Evolutionary conservation across 2,888 invertebrate genomes (phyloP).

Genomic region (Copidosoma aretas): DNA sequence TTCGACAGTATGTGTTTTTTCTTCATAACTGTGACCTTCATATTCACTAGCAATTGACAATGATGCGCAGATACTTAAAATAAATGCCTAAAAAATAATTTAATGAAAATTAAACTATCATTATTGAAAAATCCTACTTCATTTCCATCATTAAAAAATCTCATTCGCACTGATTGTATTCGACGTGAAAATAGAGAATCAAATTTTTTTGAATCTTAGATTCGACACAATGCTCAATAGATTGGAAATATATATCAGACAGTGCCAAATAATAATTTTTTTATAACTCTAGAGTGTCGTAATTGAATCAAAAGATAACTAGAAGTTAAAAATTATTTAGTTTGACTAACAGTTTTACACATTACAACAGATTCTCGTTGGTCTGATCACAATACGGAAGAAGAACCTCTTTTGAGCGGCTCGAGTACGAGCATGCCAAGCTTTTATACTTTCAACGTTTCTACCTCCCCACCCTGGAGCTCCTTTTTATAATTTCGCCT

Average conservation of each 20-base stretch:
- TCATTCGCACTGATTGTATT: no score
- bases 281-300: no score
- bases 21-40: slow-evolving; percentile 55
- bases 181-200: no score
- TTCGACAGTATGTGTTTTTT: slow-evolving; percentile 54
- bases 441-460: slow-evolving; percentile 59
- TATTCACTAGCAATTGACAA: slow-evolving; percentile 48
- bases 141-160: no score
- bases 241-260: no score
- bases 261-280: no score
- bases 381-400: slow-evolving; percentile 24
- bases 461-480: slow-evolving; percentile 57
- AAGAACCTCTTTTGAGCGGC: slow-evolving; percentile 21
- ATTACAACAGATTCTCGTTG: slow-evolving; percentile 42
- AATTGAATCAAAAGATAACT: no score
- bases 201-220: no score
- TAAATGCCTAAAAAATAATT: slow-evolving; percentile 47
- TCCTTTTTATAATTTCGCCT: slow-evolving; percentile 47
- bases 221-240: no score
- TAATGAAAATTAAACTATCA: no score
- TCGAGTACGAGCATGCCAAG: slow-evolving; percentile 31
- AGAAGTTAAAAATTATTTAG: no score
- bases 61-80: slow-evolving; percentile 18
- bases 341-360: slow-evolving; percentile 54
- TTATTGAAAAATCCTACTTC: no score